Evolutionary conservation across 2,888 invertebrate species (phyloP), one percentile per base, ranked within the genome.

Genomic region (Cryptocephalus moraei): DNA sequence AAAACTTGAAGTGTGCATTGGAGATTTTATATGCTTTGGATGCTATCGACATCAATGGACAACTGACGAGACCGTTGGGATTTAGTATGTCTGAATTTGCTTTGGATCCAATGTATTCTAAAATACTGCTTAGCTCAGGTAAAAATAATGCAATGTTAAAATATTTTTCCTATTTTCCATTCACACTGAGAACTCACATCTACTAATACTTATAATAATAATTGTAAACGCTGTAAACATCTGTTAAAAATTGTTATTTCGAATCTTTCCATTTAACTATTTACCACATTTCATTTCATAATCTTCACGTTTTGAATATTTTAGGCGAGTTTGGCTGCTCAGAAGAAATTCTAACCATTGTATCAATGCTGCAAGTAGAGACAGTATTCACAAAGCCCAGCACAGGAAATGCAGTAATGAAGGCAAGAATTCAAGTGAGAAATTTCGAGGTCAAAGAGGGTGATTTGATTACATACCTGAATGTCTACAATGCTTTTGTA

Each of bases 281-380:
- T 22, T 22, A 22, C 22, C 22, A 6, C 6, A 22, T 22, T 4
- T 22, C 6, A n/a, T n/a, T 2, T 22, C 22, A 22, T 22, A 22
- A 22, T 22, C 22, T 22, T 22, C 6, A 22, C 22, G 6, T 22
- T 22, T 22, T 22, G 22, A 6, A 8, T 42, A 44, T 55, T 57
- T 4, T 62, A 83, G 90, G 81, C 41, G 83, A 92, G 59, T 88
- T 85, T 73, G 90, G 86, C 0, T 99, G 97, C 64, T 85, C 92
- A 0, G 90, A 91, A 54, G 97, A 99, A 69, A 86, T 92, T 1
- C 70, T 92, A 1, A 86, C 87, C 0, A 90, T 99, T 53, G 81
- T 91, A 4, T 83, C 94, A 0, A 90, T 96, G 90, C 74, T 96
- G 33, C 97, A 99, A 76, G 91, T 97, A 2, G 92, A 96, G 68